Evolutionary conservation across 2,888 invertebrate species (phyloP).

Genomic region (Keiferia lycopersicella): DNA sequence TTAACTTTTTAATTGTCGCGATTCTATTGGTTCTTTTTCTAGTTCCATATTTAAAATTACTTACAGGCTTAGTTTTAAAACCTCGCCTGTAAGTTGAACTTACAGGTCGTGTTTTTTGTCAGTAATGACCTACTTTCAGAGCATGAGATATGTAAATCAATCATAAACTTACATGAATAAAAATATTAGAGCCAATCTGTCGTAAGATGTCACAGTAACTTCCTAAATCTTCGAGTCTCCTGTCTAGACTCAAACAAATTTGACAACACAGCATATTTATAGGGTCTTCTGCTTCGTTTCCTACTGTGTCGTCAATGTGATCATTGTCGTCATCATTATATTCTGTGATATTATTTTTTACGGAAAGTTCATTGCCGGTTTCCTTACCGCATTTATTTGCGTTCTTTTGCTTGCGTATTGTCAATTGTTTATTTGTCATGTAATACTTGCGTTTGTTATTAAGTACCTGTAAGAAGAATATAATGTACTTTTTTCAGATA

Average conservation of each 20-base stretch:
- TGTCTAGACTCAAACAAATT: constrained; percentile 35
- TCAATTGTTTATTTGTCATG: background rate
- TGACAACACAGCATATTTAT: constrained; percentile 28
- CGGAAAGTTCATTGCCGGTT: background rate
- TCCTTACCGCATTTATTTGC: background rate
- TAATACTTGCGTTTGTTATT: background rate
- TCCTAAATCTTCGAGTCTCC: constrained; percentile 19
- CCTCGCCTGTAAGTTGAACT: too few species aligned
- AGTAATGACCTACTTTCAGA: too few species aligned
- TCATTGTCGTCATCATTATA: background rate
- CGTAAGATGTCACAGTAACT: background rate
- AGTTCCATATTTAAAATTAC: too few species aligned
- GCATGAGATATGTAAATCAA: too few species aligned
- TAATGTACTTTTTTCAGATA: too few species aligned
- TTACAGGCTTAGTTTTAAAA: too few species aligned
- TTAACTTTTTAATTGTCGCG: too few species aligned
- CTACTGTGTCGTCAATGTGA: background rate
- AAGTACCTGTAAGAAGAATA: constrained; percentile 1
- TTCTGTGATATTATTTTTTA: too few species aligned
- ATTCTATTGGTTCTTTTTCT: too few species aligned
- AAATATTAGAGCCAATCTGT: constrained; percentile 5
- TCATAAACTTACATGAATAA: background rate
- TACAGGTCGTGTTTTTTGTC: too few species aligned
- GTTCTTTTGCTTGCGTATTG: background rate
- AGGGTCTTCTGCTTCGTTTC: background rate